Evolutionary conservation across 2,888 invertebrate genomes (phyloP).

Genomic region (Harpalus rubripes): DNA sequence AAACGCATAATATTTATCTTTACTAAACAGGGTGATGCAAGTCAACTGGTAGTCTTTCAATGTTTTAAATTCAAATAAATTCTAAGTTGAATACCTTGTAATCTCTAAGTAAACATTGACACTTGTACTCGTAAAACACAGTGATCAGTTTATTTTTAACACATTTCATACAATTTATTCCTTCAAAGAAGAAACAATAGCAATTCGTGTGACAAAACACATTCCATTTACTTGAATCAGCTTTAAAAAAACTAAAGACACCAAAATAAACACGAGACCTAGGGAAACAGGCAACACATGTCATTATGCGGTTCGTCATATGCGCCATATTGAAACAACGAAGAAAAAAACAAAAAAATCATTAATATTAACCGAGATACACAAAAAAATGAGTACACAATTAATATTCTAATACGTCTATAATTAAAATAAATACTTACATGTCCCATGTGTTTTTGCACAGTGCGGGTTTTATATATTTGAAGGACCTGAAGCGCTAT

Average conservation of each 20-base stretch:
- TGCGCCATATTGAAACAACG: constrained; percentile 17
- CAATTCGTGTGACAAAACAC: constrained; percentile 60
- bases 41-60: background rate
- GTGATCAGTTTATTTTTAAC: constrained; percentile 50
- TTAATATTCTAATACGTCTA: too few species aligned
- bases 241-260: constrained; percentile 50
- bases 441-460: too few species aligned
- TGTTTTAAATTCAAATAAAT: constrained; percentile 36
- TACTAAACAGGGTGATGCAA: background rate
- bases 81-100: background rate
- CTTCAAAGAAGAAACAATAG: constrained; percentile 51
- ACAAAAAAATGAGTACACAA: too few species aligned
- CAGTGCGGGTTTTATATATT: too few species aligned
- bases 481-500: too few species aligned
- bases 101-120: constrained; percentile 18
- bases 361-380: too few species aligned
- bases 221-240: constrained; percentile 60
- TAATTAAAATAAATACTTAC: too few species aligned
- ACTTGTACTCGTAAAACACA: constrained; percentile 26
- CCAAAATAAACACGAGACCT: constrained; percentile 46
- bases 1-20: constrained; percentile 15
- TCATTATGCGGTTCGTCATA: constrained; percentile 45
- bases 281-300: constrained; percentile 46
- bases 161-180: constrained; percentile 48
- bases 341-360: too few species aligned